Conservation (phyloP, 2,888 invertebrate genomes). For the Andricus curvator region DNA sequence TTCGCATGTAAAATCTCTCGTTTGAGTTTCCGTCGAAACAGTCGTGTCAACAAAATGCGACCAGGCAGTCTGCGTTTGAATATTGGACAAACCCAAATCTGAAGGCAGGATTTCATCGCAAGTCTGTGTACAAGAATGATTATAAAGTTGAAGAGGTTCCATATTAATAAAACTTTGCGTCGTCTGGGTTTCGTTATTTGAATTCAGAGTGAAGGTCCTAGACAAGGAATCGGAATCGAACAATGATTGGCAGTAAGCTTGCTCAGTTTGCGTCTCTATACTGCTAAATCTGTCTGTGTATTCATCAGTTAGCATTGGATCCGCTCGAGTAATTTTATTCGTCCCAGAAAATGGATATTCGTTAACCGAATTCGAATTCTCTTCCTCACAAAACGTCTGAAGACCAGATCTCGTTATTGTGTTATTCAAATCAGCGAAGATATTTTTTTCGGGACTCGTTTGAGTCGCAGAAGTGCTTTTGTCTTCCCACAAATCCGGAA, state of each 20-base stretch:
- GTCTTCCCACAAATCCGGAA: conserved; percentile 74
- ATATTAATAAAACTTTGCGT: conserved; percentile 76
- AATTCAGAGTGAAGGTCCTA: conserved; percentile 76
- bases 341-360: conserved; percentile 59
- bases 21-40: conserved; percentile 83
- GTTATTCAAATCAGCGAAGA: conserved; percentile 69
- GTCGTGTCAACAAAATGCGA: conserved; percentile 80
- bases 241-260: conserved; percentile 67
- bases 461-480: conserved; percentile 76
- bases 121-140: conserved; percentile 80
- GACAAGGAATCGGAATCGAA: conserved; percentile 70
- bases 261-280: conserved; percentile 76
- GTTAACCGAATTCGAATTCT: conserved; percentile 51
- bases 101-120: conserved; percentile 80
- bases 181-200: conserved; percentile 83
- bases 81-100: conserved; percentile 82
- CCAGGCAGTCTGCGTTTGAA: conserved; percentile 84
- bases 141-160: conserved; percentile 76
- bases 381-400: conserved; percentile 61
- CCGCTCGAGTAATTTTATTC: conserved; percentile 56
- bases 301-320: conserved; percentile 74
- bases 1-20: conserved; percentile 68
- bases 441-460: conserved; percentile 72
- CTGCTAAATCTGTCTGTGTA: conserved; percentile 68
- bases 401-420: conserved; percentile 68